These are phyloP conservation scores for Mercenaria mercenaria DNA, from an alignment of 1,140 invertebrate genomes.

Conservation along the genomic window DNA sequence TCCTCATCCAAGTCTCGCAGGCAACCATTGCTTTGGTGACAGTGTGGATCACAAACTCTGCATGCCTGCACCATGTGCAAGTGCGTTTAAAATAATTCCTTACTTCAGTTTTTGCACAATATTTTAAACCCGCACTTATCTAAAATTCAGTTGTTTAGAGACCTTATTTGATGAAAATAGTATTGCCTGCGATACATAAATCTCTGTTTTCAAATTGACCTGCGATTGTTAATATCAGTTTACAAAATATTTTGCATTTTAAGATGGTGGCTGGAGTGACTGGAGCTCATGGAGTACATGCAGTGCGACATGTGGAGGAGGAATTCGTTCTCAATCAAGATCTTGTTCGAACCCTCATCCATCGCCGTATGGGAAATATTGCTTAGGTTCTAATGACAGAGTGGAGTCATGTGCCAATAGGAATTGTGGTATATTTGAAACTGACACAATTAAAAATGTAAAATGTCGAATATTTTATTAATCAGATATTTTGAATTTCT, in stretches of 20 bases:
- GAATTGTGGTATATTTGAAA: neutral
- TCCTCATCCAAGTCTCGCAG: neutral
- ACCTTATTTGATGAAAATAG: too few species aligned
- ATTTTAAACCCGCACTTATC: too few species aligned
- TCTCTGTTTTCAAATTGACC: too few species aligned
- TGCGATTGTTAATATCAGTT: too few species aligned
- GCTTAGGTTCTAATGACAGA: neutral
- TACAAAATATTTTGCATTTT: neutral
- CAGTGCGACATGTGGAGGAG: slow-evolving; percentile 68
- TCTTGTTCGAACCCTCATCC: slow-evolving; percentile 76
- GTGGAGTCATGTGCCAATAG: neutral
- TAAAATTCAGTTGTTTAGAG: too few species aligned
- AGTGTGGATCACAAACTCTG: neutral
- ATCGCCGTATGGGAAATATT: neutral
- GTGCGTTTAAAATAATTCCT: neutral
- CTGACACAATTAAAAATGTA: too few species aligned
- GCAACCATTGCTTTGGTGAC: neutral
- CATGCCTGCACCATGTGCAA: neutral
- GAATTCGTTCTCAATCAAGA: slow-evolving; percentile 58
- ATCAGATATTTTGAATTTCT: too few species aligned
- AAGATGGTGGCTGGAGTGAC: slow-evolving; percentile 47
- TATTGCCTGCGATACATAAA: too few species aligned
- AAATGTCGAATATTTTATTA: too few species aligned
- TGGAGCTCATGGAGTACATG: slow-evolving; percentile 73
- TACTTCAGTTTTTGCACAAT: too few species aligned